A percentile compares a stretch with the other conserved stretches of the same genome.
phyloP scores from a whole-genome alignment of 2,113 vertebrate species.

The Oreochromis tanganicae region DNA sequence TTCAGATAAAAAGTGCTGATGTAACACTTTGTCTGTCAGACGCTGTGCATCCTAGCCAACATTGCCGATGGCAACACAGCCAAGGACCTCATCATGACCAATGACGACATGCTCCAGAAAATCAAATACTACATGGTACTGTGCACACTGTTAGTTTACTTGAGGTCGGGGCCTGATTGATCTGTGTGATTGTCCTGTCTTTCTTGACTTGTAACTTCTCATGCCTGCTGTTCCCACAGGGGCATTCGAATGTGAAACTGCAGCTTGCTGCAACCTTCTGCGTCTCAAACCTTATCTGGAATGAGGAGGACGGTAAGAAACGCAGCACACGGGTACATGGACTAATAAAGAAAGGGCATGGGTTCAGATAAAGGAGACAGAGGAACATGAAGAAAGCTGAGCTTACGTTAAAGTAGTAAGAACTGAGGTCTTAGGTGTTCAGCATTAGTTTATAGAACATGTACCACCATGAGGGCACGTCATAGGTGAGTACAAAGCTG shows the following conservation, averaged over 20 bases:
- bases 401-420: neutral
- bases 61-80: conserved; percentile 95
- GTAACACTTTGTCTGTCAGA: conserved; percentile 67
- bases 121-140: conserved; percentile 97
- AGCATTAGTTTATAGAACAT: neutral
- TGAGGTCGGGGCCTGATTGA: neutral
- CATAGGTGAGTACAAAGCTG: neutral
- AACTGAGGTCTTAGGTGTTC: neutral
- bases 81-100: conserved; percentile 97
- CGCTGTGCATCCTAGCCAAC: conserved; percentile 94
- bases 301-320: conserved; percentile 94
- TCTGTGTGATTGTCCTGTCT: neutral
- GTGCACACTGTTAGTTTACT: neutral
- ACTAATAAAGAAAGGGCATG: neutral
- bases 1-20: neutral
- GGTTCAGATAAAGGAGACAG: neutral
- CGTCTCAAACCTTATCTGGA: conserved; percentile 98
- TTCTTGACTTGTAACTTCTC: neutral
- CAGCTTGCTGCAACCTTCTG: conserved; percentile 97
- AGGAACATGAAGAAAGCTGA: neutral
- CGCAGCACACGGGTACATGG: neutral
- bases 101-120: conserved; percentile 97
- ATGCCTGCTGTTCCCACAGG: conserved; percentile 69
- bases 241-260: conserved; percentile 94
- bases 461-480: neutral